Conservation (phyloP, 2,888 invertebrate genomes). For the Melinaea menophilus region DNA sequence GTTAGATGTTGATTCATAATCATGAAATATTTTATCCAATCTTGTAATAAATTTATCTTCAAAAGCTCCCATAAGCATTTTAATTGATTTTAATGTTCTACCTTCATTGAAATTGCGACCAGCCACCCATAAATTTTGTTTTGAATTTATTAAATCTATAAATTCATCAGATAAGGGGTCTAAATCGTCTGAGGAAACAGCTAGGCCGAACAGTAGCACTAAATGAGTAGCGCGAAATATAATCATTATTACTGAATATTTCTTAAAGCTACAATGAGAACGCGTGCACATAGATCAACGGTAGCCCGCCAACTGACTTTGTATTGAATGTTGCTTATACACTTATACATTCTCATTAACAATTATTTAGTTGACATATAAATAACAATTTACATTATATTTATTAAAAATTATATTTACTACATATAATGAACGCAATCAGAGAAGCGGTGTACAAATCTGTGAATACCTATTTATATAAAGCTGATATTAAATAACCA, state of each 20-base stretch:
- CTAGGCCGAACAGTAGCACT: slow-evolving; percentile 49
- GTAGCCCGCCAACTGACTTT: slow-evolving; percentile 56
- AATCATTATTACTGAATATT: slow-evolving; percentile 48
- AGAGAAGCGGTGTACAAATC: no score
- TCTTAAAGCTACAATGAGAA: slow-evolving; percentile 18
- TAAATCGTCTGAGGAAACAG: slow-evolving; percentile 40
- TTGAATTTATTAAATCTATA: slow-evolving; percentile 82
- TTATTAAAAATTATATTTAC: no score
- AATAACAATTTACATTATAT: no score
- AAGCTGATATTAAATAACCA: no score
- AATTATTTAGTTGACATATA: no score
- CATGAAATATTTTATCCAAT: slow-evolving; percentile 59
- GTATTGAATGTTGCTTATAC: slow-evolving; percentile 42
- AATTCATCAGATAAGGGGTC: slow-evolving; percentile 84
- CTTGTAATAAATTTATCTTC: slow-evolving; percentile 75
- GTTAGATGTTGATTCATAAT: slow-evolving; percentile 54
- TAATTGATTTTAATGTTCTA: slow-evolving; percentile 79
- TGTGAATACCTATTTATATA: no score
- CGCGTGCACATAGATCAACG: slow-evolving; percentile 49
- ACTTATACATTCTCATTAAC: slow-evolving; percentile 30
- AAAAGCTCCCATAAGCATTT: slow-evolving; percentile 84
- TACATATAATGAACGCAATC: no score
- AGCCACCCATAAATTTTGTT: slow-evolving; percentile 86
- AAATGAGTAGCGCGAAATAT: slow-evolving; percentile 44
- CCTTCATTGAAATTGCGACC: slow-evolving; percentile 84